A percentile compares a stretch with the other conserved stretches of the same genome.
Evolutionary conservation across 1,140 invertebrate genomes (phyloP).

Genomic region (Hyposmocoma kahamanoa): DNA sequence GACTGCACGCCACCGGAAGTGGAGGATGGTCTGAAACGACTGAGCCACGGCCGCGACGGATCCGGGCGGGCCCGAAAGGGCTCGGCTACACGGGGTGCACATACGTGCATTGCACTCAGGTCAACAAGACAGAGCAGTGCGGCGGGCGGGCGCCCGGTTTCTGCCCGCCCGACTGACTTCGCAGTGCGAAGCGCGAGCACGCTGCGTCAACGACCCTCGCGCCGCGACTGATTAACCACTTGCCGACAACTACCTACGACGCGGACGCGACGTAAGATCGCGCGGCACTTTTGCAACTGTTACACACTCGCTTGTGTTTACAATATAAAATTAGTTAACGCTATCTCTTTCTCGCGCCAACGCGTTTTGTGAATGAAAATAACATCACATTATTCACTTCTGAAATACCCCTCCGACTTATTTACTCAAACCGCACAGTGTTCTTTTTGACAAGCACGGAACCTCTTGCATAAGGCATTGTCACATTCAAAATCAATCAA

Average conservation of each 20-base stretch:
- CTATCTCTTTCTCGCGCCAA: no score
- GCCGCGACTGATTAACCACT: no score
- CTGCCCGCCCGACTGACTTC: conserved; percentile 32
- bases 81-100: conserved; percentile 20
- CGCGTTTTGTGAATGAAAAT: no score
- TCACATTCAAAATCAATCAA: no score
- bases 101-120: conserved; percentile 21
- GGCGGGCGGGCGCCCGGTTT: conserved; percentile 30
- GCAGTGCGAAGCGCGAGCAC: not conserved
- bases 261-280: conserved; percentile 1
- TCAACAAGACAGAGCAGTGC: conserved; percentile 11
- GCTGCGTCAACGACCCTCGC: not conserved
- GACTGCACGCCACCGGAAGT: no score
- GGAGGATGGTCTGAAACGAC: no score
- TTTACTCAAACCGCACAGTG: no score
- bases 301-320: conserved; percentile 11
- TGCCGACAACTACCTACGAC: no score
- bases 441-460: no score
- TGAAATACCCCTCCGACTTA: no score
- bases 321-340: conserved; percentile 16
- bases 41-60: conserved; percentile 25
- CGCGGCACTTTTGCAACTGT: conserved; percentile 14
- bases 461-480: no score
- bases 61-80: conserved; percentile 17
- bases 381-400: no score